Base-by-base conservation (phyloP, 2,888 invertebrate species). In the Scaptomyza flava region DNA sequence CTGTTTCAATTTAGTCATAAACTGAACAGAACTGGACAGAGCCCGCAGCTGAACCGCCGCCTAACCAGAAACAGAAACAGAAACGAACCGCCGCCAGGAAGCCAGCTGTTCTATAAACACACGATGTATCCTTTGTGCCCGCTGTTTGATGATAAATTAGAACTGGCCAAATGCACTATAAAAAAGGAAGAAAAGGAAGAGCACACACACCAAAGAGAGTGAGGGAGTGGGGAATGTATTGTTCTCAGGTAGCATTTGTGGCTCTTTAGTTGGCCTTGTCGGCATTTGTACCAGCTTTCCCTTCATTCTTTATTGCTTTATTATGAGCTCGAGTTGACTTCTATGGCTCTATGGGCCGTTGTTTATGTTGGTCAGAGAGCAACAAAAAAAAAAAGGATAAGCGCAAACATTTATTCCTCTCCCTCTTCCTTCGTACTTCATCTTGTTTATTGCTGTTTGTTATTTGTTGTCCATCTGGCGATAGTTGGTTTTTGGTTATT, bases 1-100 rank as follows among this genome's bases (percentile, higher is more conserved):
- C 82, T 83, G 82, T 79, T 88, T 88, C 88, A 88, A 83, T 83
- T 83, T 88, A 88, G 86, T 58, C 82, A 83, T 86, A 88, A 85
- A 73, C 31, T 3, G 33, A 6, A 11, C 11, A n/a, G 23, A 23
- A 14, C 14, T 4, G 30, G 17, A 34, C 17, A 36, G 41, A 48
- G 53, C 72, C 72, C 68, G 71, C 79, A 77, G 75, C 66, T 51
- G 62, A 67, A 62, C 31, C 42, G 75, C 53, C 83, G 17, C 54
- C 38, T n/a, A 86, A 31, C 14, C 27, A 14, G 6, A 38, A 38
- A 2, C 14, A 1, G 43, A n/a, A 33, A 38, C 50, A 30, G 20
- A 38, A n/a, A n/a, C n/a, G n/a, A n/a, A n/a, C n/a, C n/a, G 17
- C 54, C 38, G 82, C 51, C 84, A 86, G 84, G 78, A 83, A 88